Percentiles rank a stretch among this genome's conserved stretches.
Evolutionary conservation across 2,113 vertebrate genomes (phyloP).

Genomic region (Recurvirostra avosetta): DNA sequence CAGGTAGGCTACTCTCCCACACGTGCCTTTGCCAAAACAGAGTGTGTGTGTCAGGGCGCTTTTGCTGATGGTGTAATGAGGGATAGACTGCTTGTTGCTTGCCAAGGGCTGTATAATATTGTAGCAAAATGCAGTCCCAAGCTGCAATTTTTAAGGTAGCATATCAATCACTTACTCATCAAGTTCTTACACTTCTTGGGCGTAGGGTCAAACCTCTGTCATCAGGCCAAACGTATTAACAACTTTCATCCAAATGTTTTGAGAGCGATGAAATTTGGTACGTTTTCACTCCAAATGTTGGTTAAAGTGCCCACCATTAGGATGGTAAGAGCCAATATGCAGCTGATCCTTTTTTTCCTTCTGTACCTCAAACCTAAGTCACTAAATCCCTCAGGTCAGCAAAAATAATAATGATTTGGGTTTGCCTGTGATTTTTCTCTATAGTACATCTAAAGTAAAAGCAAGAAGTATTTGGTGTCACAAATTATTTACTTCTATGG

Average conservation of each 20-base stretch:
- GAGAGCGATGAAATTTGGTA: neutral
- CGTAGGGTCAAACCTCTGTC: conserved; percentile 1
- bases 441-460: neutral
- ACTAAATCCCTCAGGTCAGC: neutral
- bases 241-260: neutral
- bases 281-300: neutral
- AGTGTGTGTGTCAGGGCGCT: neutral
- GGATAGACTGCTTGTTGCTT: neutral
- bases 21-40: neutral
- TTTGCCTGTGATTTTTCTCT: neutral
- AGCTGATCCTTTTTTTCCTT: neutral
- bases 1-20: conserved; percentile 18
- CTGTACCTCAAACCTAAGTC: neutral
- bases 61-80: neutral
- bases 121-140: neutral
- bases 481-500: neutral
- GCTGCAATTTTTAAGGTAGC: neutral
- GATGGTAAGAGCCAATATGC: neutral
- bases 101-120: neutral
- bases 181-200: neutral
- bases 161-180: neutral
- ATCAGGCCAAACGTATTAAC: neutral
- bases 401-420: neutral
- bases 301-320: neutral
- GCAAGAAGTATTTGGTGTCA: neutral